phyloP scores from a whole-genome alignment of 2,888 invertebrate genomes.

The Drosophila mayaguana region DNA sequence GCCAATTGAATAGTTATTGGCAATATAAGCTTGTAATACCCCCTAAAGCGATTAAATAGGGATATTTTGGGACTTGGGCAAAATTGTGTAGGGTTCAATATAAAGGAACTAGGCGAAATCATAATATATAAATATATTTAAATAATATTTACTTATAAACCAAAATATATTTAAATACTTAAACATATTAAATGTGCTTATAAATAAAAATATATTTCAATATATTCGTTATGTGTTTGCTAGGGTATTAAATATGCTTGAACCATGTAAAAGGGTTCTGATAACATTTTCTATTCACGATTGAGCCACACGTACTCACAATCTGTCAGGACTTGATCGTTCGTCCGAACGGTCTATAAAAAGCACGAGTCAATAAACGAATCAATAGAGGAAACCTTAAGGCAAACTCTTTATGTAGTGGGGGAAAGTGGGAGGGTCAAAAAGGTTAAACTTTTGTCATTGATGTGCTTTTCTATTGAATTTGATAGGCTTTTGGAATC shows the following conservation, averaged over 20 bases:
- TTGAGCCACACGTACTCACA: constrained; percentile 48
- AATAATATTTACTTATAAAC: too few relatives aligned
- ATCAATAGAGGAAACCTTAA: not conserved
- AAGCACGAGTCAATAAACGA: constrained; percentile 1
- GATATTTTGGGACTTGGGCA: not conserved
- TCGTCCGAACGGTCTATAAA: constrained; percentile 4
- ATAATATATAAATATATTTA: too few relatives aligned
- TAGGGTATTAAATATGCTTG: constrained; percentile 5
- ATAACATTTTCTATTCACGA: constrained; percentile 23
- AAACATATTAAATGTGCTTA: too few relatives aligned
- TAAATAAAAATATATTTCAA: too few relatives aligned
- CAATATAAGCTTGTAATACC: not conserved
- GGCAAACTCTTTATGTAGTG: not conserved
- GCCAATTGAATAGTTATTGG: constrained; percentile 21
- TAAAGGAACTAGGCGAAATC: too few relatives aligned
- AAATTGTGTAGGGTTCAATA: too few relatives aligned
- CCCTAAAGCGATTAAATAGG: not conserved
- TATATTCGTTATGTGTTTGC: not conserved
- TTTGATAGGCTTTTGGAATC: not conserved
- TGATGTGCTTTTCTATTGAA: constrained; percentile 52
- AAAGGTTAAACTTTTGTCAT: constrained; percentile 23
- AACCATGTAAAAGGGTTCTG: not conserved
- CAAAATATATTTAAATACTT: too few relatives aligned
- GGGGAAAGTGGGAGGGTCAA: not conserved
- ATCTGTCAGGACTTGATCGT: constrained; percentile 29